These are phyloP conservation scores for Spheniscus mendiculus DNA, from an alignment of 2,113 vertebrate species.

Conservation along the genomic window DNA sequence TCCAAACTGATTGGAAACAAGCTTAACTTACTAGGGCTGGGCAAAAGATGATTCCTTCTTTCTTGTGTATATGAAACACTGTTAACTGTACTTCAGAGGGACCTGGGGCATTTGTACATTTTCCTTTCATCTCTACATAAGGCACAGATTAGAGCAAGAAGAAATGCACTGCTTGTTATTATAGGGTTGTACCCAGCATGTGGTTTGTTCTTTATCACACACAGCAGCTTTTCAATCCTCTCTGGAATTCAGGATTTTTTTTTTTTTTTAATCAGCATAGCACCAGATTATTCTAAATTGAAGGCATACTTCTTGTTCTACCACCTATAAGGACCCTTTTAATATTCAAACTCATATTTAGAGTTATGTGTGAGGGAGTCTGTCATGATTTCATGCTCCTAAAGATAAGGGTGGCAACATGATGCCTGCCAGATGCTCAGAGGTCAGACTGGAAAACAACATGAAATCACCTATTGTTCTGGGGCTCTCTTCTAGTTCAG, in stretches of 20 bases:
- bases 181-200: background rate
- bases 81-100: background rate
- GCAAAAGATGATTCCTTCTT: background rate
- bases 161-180: background rate
- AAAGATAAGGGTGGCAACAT: slow-evolving; percentile 1
- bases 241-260: background rate
- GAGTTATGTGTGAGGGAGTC: background rate
- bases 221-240: background rate
- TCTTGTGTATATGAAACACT: background rate
- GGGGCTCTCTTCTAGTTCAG: slow-evolving; percentile 6
- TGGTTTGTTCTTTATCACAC: background rate
- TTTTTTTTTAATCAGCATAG: background rate
- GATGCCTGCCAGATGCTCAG: background rate
- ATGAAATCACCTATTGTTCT: slow-evolving; percentile 16
- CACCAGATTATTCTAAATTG: slow-evolving; percentile 30
- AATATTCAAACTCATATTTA: slow-evolving; percentile 27
- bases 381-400: slow-evolving; percentile 12
- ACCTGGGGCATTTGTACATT: background rate
- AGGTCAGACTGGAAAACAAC: slow-evolving; percentile 27
- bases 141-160: background rate
- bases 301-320: slow-evolving; percentile 30
- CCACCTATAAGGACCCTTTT: background rate
- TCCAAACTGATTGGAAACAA: background rate
- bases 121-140: background rate
- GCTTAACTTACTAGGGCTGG: background rate